A percentile compares a stretch with the other conserved stretches of the same genome.
Evolutionary conservation across 2,113 vertebrate genomes (phyloP).

Genomic region (Anolis carolinensis): DNA sequence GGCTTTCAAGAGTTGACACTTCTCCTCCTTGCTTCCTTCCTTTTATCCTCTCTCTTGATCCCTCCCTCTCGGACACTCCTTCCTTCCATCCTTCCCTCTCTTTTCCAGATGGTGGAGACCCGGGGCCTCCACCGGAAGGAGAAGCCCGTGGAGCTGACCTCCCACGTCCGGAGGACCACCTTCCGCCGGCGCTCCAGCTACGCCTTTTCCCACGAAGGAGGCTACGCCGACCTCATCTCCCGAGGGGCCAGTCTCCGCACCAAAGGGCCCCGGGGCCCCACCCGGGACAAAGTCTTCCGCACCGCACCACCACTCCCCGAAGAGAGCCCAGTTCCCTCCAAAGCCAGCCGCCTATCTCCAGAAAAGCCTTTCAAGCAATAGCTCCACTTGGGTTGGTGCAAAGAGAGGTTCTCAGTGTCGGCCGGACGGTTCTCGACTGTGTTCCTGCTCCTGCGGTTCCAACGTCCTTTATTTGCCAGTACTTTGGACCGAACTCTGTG

Average conservation of each 20-base stretch:
- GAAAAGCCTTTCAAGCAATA: neutral
- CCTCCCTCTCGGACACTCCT: no score
- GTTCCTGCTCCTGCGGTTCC: neutral
- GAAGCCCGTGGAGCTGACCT: slow-evolving; percentile 61
- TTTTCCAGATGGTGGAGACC: slow-evolving; percentile 44
- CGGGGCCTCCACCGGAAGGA: neutral
- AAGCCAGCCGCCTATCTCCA: fast-evolving
- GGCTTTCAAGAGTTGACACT: no score
- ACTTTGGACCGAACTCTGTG: neutral
- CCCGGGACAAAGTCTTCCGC: neutral
- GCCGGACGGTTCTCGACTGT: no score
- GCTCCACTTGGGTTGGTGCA: neutral
- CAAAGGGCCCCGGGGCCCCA: fast-evolving
- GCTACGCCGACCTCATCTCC: slow-evolving; percentile 78
- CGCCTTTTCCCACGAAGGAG: slow-evolving; percentile 83
- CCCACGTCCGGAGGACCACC: slow-evolving; percentile 49
- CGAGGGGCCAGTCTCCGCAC: slow-evolving; percentile 62
- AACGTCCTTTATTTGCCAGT: neutral
- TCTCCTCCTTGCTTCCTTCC: no score
- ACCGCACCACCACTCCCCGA: neutral
- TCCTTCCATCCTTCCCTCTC: neutral
- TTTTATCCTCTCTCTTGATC: no score
- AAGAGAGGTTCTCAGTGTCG: fast-evolving
- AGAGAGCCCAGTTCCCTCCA: no score
- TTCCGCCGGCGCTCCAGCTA: slow-evolving; percentile 79